phyloP scores from a whole-genome alignment of 2,113 vertebrate genomes.

The Phycodurus eques region DNA sequence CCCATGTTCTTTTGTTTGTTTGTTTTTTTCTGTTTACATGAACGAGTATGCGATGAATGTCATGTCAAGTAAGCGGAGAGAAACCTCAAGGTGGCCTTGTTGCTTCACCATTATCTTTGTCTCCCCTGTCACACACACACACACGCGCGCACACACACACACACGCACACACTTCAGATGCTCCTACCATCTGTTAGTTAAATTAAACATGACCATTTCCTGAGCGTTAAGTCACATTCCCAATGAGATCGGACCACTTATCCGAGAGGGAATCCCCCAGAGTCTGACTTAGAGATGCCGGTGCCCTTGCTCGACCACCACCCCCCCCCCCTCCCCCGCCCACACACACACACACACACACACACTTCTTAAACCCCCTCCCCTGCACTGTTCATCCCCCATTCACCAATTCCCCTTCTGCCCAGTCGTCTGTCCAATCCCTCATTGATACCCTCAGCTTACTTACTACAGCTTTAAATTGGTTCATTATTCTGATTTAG shows the following conservation, averaged over 20 bases:
- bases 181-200: conserved; percentile 76
- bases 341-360: too few species aligned
- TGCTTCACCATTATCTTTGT: conserved; percentile 60
- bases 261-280: conserved; percentile 69
- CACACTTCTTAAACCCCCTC: conserved; percentile 17
- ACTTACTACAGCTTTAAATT: conserved; percentile 13
- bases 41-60: conserved; percentile 26
- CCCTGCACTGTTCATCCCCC: conserved; percentile 21
- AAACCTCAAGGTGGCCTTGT: conserved; percentile 59
- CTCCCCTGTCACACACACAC: conserved; percentile 10
- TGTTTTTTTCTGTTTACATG: conserved; percentile 43
- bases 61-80: conserved; percentile 32
- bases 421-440: conserved; percentile 25
- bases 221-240: conserved; percentile 74
- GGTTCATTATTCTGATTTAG: conserved; percentile 19
- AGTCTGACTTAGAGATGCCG: conserved; percentile 61
- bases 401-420: conserved; percentile 19
- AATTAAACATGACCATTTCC: conserved; percentile 82
- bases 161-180: conserved; percentile 40
- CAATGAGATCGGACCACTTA: conserved; percentile 72
- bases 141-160: not conserved
- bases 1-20: conserved; percentile 8
- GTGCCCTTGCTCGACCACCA: conserved; percentile 27
- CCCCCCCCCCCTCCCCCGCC: conserved; percentile 21
- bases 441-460: conserved; percentile 23